Base-by-base conservation (phyloP, 2,113 vertebrate species). In the Notiomystis cincta region DNA sequence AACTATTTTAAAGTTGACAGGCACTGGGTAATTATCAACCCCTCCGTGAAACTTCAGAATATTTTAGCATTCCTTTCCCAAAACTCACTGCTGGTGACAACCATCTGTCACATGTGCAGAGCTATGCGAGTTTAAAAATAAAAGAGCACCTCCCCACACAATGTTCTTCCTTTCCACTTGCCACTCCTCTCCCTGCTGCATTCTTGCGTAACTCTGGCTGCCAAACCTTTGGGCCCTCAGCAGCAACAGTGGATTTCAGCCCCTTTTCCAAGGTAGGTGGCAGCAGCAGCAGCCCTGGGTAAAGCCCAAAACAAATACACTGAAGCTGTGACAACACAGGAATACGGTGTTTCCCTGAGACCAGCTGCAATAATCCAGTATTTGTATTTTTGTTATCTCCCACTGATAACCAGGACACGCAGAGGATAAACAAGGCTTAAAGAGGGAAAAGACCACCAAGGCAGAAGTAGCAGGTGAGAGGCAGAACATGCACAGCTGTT, bases 1-100 rank as follows among this genome's bases (percentile, higher is more conserved):
- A 96, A 90, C 94, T 95, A 79, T 94, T 96, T 95, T 84, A 92
- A 93, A 95, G 72, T 82, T 95, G 94, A 95, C 95, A 96, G 94
- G 91, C 90, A 89, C 69, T 93, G 88, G 86, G 83, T 95, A 96
- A 97, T 96, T 96, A 96, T 89, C 96, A 90, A 89, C 82, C 90
- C 70, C 75, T 81, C 77, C n/a, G 6, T 72, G 76, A 93, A 96
- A 96, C 80, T 94, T 92, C n/a, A 58, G 95, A 93, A 87, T 93
- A 94, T 96, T 96, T 93, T 92, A 96, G 92, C 24, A 0, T 86
- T 92, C 57, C 88, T 76, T 57, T 87, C 80, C 92, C 86, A 48
- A 94, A 93, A 90, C 76, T 94, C 90, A 54, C 76, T 97, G 75
- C 82, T 92, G 76, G 88, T 93, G 88, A 95, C 96, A 97, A 92